A percentile compares a stretch with the other conserved stretches of the same genome.
These are phyloP conservation scores for Stramonita haemastoma DNA, from an alignment of 2,888 invertebrate genomes.

Conservation along the genomic window DNA sequence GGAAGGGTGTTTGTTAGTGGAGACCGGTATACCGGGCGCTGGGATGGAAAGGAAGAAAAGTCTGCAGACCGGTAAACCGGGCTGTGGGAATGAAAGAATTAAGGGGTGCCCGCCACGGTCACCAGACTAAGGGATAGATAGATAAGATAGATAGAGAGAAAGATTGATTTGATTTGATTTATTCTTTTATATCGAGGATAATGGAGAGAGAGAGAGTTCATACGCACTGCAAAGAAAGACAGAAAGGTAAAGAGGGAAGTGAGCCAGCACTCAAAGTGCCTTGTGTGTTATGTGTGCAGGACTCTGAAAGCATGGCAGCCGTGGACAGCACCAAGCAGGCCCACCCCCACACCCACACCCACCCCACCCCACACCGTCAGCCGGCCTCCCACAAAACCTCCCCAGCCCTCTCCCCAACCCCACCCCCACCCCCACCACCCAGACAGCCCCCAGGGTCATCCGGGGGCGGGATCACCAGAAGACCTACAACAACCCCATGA, in stretches of 20 bases:
- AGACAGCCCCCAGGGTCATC: background rate
- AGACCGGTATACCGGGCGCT: no score
- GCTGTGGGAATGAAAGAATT: no score
- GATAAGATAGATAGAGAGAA: no score
- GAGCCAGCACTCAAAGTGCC: background rate
- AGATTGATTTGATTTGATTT: no score
- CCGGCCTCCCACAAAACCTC: slow-evolving; percentile 25
- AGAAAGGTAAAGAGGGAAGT: background rate
- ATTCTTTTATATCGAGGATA: no score
- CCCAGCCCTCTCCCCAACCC: slow-evolving; percentile 2
- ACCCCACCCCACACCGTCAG: slow-evolving; percentile 36
- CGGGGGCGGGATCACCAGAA: slow-evolving; percentile 44
- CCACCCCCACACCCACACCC: background rate
- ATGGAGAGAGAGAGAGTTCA: no score
- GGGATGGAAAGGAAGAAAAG: no score
- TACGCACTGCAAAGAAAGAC: background rate
- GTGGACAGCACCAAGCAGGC: background rate
- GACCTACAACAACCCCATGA: slow-evolving; percentile 30
- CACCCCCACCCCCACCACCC: background rate
- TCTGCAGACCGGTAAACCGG: no score
- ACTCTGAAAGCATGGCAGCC: slow-evolving; percentile 33
- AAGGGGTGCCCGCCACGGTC: no score
- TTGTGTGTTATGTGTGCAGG: slow-evolving; percentile 1
- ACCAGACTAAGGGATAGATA: no score
- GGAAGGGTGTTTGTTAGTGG: no score